Conservation (phyloP, 2,113 vertebrate genomes). For the Tylochromis polylepis region DNA sequence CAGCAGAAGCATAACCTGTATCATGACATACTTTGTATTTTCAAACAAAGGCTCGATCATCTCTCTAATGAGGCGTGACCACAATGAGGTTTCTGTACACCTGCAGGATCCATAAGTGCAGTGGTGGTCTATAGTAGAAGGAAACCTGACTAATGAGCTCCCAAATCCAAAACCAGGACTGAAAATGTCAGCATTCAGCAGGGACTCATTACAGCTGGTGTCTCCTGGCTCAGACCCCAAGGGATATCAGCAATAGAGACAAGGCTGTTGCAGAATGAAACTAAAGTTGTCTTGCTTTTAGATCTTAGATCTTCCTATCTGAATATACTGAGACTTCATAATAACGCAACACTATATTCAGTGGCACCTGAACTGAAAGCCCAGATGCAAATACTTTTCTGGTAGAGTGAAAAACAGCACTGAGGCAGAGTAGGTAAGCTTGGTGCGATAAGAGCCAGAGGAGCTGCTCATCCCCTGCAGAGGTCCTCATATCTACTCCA, state of each 20-base stretch:
- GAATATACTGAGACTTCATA: background rate
- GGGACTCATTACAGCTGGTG: slow-evolving; percentile 68
- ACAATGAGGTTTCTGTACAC: slow-evolving; percentile 17
- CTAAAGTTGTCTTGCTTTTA: background rate
- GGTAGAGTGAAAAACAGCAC: slow-evolving; percentile 51
- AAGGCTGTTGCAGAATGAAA: background rate
- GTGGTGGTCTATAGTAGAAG: slow-evolving; percentile 18
- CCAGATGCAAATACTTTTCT: slow-evolving; percentile 54
- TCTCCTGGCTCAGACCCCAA: slow-evolving; percentile 23
- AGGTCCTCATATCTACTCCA: slow-evolving; percentile 63
- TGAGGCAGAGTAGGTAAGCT: slow-evolving; percentile 12
- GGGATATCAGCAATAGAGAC: slow-evolving; percentile 31
- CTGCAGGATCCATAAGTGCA: background rate
- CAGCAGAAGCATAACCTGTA: background rate
- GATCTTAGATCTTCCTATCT: background rate
- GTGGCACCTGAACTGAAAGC: background rate
- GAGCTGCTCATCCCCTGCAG: slow-evolving; percentile 50
- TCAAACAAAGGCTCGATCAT: background rate
- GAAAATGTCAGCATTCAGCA: slow-evolving; percentile 65
- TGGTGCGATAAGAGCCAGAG: slow-evolving; percentile 51
- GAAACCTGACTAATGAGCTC: slow-evolving; percentile 60
- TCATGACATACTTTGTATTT: background rate
- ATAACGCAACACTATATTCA: slow-evolving; percentile 15
- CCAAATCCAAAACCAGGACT: slow-evolving; percentile 44
- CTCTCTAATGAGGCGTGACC: background rate